Percentiles rank a stretch among this genome's conserved stretches.
Evolutionary conservation across 2,888 invertebrate genomes (phyloP).

Genomic region (Torymus texanus): DNA sequence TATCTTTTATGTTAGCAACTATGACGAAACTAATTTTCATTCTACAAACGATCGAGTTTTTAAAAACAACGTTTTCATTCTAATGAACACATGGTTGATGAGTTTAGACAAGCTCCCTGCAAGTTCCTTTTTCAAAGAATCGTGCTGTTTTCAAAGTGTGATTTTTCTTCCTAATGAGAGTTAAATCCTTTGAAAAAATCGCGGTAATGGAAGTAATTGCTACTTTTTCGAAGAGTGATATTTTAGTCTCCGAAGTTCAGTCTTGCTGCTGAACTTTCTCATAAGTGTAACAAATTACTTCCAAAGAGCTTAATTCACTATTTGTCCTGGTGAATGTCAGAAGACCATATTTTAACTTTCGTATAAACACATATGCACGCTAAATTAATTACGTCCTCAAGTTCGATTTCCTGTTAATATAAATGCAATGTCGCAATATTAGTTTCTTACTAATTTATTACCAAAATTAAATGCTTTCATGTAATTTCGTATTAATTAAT

Average conservation of each 20-base stretch:
- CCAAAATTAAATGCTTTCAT: too few relatives aligned
- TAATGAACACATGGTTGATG: not conserved
- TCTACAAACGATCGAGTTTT: too few relatives aligned
- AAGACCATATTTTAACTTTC: not conserved
- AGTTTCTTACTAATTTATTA: too few relatives aligned
- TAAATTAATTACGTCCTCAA: too few relatives aligned
- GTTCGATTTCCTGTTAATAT: too few relatives aligned
- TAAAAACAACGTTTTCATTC: too few relatives aligned
- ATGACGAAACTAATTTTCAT: too few relatives aligned
- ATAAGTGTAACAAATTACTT: conserved; percentile 8
- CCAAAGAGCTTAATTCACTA: not conserved
- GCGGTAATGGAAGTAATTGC: conserved; percentile 21
- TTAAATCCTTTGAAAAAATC: conserved; percentile 34
- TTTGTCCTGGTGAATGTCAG: not conserved
- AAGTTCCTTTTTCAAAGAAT: conserved; percentile 4
- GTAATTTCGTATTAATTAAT: too few relatives aligned
- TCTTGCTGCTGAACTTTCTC: not conserved
- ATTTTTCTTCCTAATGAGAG: conserved; percentile 37
- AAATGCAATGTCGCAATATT: too few relatives aligned
- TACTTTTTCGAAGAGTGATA: conserved; percentile 33
- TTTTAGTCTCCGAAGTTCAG: conserved; percentile 16
- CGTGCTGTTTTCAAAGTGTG: conserved; percentile 9
- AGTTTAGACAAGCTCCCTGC: not conserved
- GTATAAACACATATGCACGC: too few relatives aligned
- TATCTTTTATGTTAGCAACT: too few relatives aligned